A percentile compares a stretch with the other conserved stretches of the same genome.
Conservation (phyloP, 2,888 invertebrate species). For the Catocala nupta region DNA sequence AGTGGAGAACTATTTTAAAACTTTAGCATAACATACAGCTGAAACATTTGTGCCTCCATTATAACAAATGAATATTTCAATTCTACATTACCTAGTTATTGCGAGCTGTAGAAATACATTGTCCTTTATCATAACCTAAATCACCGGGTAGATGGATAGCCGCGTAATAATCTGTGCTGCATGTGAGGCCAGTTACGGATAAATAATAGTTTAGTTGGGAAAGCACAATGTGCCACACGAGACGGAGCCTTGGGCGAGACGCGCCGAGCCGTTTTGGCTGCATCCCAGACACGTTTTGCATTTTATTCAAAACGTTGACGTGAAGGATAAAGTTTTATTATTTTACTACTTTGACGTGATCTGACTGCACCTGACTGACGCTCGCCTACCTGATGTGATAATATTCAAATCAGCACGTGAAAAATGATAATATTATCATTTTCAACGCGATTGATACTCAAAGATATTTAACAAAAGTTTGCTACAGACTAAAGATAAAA, state of each 20-base stretch:
- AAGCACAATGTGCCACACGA: constrained; percentile 52
- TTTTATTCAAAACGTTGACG: constrained; percentile 87
- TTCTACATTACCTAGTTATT: not conserved
- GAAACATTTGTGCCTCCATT: too few species aligned
- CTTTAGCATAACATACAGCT: too few species aligned
- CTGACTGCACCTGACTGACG: constrained; percentile 72
- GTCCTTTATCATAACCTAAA: constrained; percentile 30
- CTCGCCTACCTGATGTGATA: constrained; percentile 42
- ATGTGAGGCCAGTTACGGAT: constrained; percentile 40
- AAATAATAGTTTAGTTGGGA: constrained; percentile 50
- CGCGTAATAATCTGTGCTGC: constrained; percentile 42
- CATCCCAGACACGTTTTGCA: constrained; percentile 85
- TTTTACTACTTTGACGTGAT: constrained; percentile 85
- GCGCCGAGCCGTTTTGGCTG: constrained; percentile 75
- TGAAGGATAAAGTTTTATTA: constrained; percentile 86
- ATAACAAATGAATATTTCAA: not conserved
- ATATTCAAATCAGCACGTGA: constrained; percentile 40
- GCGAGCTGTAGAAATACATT: not conserved
- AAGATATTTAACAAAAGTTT: not conserved
- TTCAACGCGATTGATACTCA: constrained; percentile 2
- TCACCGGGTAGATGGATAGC: constrained; percentile 48
- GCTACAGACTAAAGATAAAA: too few species aligned
- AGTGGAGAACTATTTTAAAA: too few species aligned
- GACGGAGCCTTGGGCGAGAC: constrained; percentile 53
- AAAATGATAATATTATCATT: constrained; percentile 14